These are phyloP conservation scores for Didymodactylos carnosus DNA, from an alignment of 2,888 invertebrate genomes.

Conservation along the genomic window DNA sequence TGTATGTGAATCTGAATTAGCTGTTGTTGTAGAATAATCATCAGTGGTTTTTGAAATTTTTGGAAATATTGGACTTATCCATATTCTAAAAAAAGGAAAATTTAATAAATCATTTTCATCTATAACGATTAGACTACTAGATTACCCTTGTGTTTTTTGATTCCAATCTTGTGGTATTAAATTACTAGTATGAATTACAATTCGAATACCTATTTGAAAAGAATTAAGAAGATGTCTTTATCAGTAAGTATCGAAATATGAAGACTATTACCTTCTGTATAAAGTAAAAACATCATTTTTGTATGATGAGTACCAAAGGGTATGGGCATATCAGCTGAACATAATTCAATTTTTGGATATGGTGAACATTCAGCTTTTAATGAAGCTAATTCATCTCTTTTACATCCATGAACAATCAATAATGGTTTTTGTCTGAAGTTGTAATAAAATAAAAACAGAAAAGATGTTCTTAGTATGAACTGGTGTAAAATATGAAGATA, in stretches of 20 bases:
- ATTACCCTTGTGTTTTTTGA: conserved; percentile 75
- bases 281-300: conserved; percentile 37
- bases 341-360: conserved; percentile 26
- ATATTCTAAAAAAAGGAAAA: conserved; percentile 43
- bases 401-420: conserved; percentile 56
- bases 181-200: conserved; percentile 52
- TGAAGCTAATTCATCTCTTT: conserved; percentile 40
- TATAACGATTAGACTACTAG: background rate
- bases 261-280: no score
- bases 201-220: conserved; percentile 2
- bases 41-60: no score
- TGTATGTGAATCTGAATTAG: conserved; percentile 58
- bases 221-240: no score
- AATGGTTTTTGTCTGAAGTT: conserved; percentile 33
- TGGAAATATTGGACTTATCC: conserved; percentile 66
- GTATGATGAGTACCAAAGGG: conserved; percentile 70
- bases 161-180: conserved; percentile 76
- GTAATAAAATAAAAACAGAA: background rate
- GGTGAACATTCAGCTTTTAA: conserved; percentile 34
- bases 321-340: conserved; percentile 49
- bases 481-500: background rate
- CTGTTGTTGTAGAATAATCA: no score
- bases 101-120: conserved; percentile 8
- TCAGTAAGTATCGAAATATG: background rate
- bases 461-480: background rate